Base-by-base conservation (phyloP, 2,797 vertebrate genomes). In the Centroberyx gerrardi region DNA sequence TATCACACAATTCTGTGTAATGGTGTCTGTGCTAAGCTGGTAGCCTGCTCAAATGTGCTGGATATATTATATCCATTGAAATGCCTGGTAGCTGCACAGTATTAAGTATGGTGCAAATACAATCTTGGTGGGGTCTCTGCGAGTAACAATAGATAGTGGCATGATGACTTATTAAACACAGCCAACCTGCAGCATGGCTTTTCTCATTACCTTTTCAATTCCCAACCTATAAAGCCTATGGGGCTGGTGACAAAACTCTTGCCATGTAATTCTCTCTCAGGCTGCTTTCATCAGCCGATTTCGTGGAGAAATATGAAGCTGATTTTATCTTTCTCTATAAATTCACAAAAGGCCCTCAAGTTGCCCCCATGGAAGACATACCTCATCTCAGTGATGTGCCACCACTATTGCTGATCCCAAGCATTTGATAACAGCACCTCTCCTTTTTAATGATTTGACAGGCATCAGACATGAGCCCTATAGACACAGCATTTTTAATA, bases 381-480 rank as follows among this genome's bases (percentile, higher is more conserved):
- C 81, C 94, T 89, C 92, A 90, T 93, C 92, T 84, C 90, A 87
- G 82, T 89, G 90, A 84, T 92, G 94, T 91, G 91, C 89, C 92
- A 84, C 84, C 80, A 85, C 90, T 95, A 95, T 95, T 94, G 65
- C 90, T 94, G 94, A 96, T 97, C 93, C 91, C 87, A 66, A 88
- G 88, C 94, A 92, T 96, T 90, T 95, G 95, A 96, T 96, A 96
- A 96, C 76, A 87, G 81, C 88, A 92, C 94, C 93, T 94, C 90
- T 94, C 80, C 88, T 92, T 93, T 94, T 95, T 94, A 85, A 95
- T 93, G 93, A 90, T 95, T 95, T 96, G 96, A 95, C 95, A 96
- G 94, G 93, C 94, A 86, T 94, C 96, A 97, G 93, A 93, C 89
- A 92, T 88, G 80, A 91, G 93, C 92, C 88, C 91, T 90, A 83